These are phyloP conservation scores for Musca domestica DNA, from an alignment of 1,140 invertebrate species.

Conservation along the genomic window DNA sequence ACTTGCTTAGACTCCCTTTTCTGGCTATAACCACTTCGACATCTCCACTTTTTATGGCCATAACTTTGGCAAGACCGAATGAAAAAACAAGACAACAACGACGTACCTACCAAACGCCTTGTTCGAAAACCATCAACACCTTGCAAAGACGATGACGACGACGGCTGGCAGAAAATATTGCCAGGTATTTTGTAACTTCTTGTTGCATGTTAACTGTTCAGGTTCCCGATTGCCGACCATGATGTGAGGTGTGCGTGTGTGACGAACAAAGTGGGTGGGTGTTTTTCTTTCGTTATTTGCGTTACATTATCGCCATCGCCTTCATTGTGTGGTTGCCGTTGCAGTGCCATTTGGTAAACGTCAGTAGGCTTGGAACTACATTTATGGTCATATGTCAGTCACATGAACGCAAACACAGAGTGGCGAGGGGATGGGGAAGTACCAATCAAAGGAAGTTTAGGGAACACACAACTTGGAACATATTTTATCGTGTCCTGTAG, in stretches of 20 bases:
- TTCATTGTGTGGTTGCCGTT: background rate
- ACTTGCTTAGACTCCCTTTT: too few relatives aligned
- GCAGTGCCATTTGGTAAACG: background rate
- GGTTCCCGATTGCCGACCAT: too few relatives aligned
- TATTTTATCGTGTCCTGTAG: background rate
- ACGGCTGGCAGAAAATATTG: too few relatives aligned
- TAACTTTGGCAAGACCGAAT: background rate
- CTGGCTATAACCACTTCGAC: background rate
- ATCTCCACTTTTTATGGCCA: slow-evolving; percentile 1
- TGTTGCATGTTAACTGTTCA: background rate
- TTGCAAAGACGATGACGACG: background rate
- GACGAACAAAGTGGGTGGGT: slow-evolving; percentile 2
- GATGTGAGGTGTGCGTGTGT: background rate
- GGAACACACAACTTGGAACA: background rate
- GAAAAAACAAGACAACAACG: background rate
- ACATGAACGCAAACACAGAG: too few relatives aligned
- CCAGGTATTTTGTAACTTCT: background rate
- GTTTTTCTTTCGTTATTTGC: background rate
- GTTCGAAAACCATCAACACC: slow-evolving; percentile 12
- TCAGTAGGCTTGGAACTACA: slow-evolving; percentile 4
- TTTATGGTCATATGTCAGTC: slow-evolving; percentile 15
- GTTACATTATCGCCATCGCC: background rate
- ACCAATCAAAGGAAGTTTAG: background rate
- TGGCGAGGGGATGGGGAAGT: background rate
- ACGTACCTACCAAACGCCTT: background rate